Base-by-base conservation (phyloP, 2,797 vertebrate genomes). In the Phaenicophaeus curvirostris region DNA sequence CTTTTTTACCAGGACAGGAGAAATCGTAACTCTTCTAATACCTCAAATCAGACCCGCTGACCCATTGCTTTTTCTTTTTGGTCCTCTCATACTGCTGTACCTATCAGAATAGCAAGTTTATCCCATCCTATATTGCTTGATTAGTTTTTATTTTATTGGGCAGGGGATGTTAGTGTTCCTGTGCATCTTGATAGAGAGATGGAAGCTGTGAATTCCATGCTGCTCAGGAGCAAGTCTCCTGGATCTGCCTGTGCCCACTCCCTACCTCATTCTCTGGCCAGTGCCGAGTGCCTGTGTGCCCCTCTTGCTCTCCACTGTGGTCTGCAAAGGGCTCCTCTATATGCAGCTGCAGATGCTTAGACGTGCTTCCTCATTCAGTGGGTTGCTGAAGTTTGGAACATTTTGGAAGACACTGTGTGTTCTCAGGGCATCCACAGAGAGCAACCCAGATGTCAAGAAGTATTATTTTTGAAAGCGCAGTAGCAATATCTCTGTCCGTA, bases 211-310 rank as follows among this genome's bases (percentile, higher is more conserved):
- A 48, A 41, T 75, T 0, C 0, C 35, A 2, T 24, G 46, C 58
- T 24, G 46, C 58, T 57, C 41, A 41, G 14, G 33, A 74, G 6
- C 10, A 46, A 50, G 4, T 31, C 25, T 59, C 31, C 27, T 85
- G 39, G 51, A 9, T 59, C 6, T 28, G 9, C 16, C 7, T 1
- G 0, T 39, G 30, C 6, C 2, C 17, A 8, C 4, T 1, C 11
- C 66, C 20, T 41, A 28, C 51, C 35, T 88, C 1, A 2, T n/a
- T 11, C 55, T 44, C 8, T 13, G 27, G 37, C 33, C 17, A 6
- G 27, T 42, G 28, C 53, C 3, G 2, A 51, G 37, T 10, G 27
- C 33, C 37, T 68, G 6, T 3, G 3, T 5, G 2, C 18, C 79
- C 41, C 67, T 75, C 37, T 72, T 35, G 37, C 41, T 72, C 50